Evolutionary conservation across 1,140 invertebrate species (phyloP).

Genomic region (Ectropis grisescens): DNA sequence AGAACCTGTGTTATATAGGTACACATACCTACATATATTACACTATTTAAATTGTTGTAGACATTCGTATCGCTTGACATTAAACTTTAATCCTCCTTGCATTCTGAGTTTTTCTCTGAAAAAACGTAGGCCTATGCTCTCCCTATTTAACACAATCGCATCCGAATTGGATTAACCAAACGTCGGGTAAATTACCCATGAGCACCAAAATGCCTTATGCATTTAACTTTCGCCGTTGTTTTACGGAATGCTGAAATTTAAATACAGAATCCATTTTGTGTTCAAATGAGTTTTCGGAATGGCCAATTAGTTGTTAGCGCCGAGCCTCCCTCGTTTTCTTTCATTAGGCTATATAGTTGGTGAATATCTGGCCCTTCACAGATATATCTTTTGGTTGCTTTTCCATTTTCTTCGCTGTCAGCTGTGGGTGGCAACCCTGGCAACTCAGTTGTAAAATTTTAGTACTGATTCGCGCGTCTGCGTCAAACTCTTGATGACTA

Average conservation of each 20-base stretch:
- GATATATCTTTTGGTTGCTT: slow-evolving; percentile 55
- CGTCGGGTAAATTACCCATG: slow-evolving; percentile 29
- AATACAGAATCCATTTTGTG: slow-evolving; percentile 69
- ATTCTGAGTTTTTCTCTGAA: too few species aligned
- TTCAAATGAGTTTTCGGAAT: slow-evolving; percentile 70
- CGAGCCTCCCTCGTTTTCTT: slow-evolving; percentile 62
- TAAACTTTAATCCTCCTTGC: too few species aligned
- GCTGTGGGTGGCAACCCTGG: slow-evolving; percentile 26
- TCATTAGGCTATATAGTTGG: slow-evolving; percentile 69
- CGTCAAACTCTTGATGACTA: too few species aligned
- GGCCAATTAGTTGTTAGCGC: slow-evolving; percentile 69
- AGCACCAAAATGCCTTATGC: slow-evolving; percentile 46
- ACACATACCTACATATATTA: too few species aligned
- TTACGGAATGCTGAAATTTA: slow-evolving; percentile 66
- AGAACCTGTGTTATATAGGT: too few species aligned
- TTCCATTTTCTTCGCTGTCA: slow-evolving; percentile 51
- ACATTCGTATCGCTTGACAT: too few species aligned
- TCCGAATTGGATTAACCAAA: slow-evolving; percentile 4
- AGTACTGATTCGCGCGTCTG: slow-evolving; percentile 40
- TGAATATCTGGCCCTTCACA: slow-evolving; percentile 59
- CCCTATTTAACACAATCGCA: too few species aligned
- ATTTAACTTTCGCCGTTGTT: slow-evolving; percentile 59
- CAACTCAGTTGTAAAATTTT: slow-evolving; percentile 53
- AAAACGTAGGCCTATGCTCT: too few species aligned
- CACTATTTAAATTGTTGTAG: too few species aligned